Evolutionary conservation across 2,888 invertebrate genomes (phyloP).

Genomic region (Catocala nupta): DNA sequence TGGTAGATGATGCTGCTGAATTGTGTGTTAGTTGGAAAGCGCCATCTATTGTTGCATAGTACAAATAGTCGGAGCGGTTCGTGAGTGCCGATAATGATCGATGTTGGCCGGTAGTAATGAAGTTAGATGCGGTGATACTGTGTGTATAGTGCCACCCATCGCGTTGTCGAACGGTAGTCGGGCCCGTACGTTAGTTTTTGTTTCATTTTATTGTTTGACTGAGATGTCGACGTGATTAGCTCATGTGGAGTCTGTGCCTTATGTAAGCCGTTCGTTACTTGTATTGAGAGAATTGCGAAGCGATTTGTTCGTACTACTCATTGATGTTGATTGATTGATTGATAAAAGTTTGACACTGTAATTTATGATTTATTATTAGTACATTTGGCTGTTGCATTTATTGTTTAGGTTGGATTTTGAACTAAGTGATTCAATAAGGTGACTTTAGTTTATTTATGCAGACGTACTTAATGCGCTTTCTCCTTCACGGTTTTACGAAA

Average conservation of each 20-base stretch:
- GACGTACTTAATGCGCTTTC: too few species aligned
- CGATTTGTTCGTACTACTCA: slow-evolving; percentile 31
- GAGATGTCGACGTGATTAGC: slow-evolving; percentile 65
- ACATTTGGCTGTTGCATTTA: slow-evolving; percentile 12
- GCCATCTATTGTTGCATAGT: slow-evolving; percentile 86
- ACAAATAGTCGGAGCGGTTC: slow-evolving; percentile 78
- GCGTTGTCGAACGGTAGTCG: slow-evolving; percentile 80
- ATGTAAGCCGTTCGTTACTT: slow-evolving; percentile 28
- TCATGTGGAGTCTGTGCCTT: slow-evolving; percentile 48
- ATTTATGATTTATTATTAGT: slow-evolving; percentile 38
- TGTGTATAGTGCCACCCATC: slow-evolving; percentile 73
- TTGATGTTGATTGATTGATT: slow-evolving; percentile 33
- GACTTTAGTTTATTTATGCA: too few species aligned
- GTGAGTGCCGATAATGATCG: slow-evolving; percentile 83
- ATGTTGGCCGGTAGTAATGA: slow-evolving; percentile 77
- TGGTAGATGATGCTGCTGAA: slow-evolving; percentile 84
- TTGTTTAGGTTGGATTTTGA: background rate
- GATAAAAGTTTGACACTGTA: slow-evolving; percentile 26
- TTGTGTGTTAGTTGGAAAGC: slow-evolving; percentile 77
- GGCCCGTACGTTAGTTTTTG: slow-evolving; percentile 56
- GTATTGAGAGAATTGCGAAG: slow-evolving; percentile 30
- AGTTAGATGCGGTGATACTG: slow-evolving; percentile 75
- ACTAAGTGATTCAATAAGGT: too few species aligned
- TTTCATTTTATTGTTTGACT: slow-evolving; percentile 67
- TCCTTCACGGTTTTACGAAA: too few species aligned